Percentiles rank a stretch among this genome's conserved stretches.
phyloP scores from a whole-genome alignment of 2,113 vertebrate genomes.

The Paralichthys olivaceus region DNA sequence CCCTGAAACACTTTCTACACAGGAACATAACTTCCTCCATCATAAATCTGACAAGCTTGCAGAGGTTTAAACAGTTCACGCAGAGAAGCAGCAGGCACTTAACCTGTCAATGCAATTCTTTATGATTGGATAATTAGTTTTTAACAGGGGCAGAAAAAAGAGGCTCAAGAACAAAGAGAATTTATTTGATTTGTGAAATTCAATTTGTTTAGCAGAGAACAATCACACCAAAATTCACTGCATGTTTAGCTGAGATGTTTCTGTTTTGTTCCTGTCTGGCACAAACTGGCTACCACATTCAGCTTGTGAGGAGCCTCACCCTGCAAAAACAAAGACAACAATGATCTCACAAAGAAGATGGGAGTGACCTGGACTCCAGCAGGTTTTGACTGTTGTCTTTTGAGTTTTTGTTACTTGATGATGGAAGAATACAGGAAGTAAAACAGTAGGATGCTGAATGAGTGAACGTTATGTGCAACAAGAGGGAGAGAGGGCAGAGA shows the following conservation, averaged over 20 bases:
- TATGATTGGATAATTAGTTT: slow-evolving; percentile 25
- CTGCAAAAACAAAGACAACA: background rate
- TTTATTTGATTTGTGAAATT: slow-evolving; percentile 39
- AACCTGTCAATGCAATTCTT: slow-evolving; percentile 22
- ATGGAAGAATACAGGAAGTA: background rate
- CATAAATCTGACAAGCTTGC: slow-evolving; percentile 50
- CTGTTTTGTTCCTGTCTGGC: background rate
- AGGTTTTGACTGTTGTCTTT: background rate
- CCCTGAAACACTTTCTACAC: slow-evolving; percentile 10
- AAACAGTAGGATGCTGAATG: background rate
- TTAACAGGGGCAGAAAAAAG: background rate
- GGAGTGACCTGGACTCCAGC: background rate
- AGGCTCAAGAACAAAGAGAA: slow-evolving; percentile 5
- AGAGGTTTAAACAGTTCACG: slow-evolving; percentile 15
- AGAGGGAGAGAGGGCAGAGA: background rate
- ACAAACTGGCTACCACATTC: background rate
- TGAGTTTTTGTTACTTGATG: background rate
- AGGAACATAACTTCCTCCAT: slow-evolving; percentile 28
- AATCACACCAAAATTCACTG: background rate
- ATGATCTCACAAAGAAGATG: background rate
- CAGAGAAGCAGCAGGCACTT: slow-evolving; percentile 20
- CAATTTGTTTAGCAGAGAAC: slow-evolving; percentile 20
- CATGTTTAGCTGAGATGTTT: background rate
- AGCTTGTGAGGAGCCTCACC: background rate
- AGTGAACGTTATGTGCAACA: background rate